Base-by-base conservation (phyloP, 2,888 invertebrate genomes). In the Celastrina argiolus region DNA sequence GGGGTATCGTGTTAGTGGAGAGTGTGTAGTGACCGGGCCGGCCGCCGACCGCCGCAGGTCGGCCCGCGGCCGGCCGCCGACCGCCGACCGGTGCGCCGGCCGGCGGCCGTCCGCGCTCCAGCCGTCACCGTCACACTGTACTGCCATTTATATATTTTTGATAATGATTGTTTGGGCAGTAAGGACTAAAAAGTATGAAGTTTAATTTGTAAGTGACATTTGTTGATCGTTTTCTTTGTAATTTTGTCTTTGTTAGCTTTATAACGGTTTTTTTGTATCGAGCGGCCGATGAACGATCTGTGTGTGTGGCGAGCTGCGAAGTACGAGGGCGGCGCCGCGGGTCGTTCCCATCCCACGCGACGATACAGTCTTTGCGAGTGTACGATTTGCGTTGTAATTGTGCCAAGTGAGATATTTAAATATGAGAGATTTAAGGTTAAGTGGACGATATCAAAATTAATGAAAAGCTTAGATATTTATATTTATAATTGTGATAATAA, bases 391-490 rank as follows among this genome's bases (percentile, higher is more conserved):
- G 85, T 88, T 87, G 83, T 83, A 82, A 83, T 87, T 88, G 91
- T 91, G 91, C 90, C 91, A 89, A 91, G 88, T 88, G 88, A 88
- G 87, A 87, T 90, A 84, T 87, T 87, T 87, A 83, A 85, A 75
- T 85, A 84, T 83, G 87, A 85, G 83, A 86, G 81, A 82, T 87
- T 51, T 89, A 90, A 91, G 88, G 84, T 88, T 88, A 90, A 90
- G 88, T 91, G 89, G 84, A 86, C 83, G 81, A 87, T 88, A 87
- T 89, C 88, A 88, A 89, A 90, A 88, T 90, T 88, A 83, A 85
- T 81, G 79, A 82, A 82, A 86, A 83, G 80, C 83, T 87, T 85
- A 87, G 84, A 83, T 87, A 82, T 88, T 88, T 88, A 87, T 88
- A 86, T 87, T 85, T 87, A 83, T 88, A 82, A 86, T 82, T 88